phyloP scores from a whole-genome alignment of 64 coral and sea anemone species.

The Hydrozoanthus tunicans region DNA sequence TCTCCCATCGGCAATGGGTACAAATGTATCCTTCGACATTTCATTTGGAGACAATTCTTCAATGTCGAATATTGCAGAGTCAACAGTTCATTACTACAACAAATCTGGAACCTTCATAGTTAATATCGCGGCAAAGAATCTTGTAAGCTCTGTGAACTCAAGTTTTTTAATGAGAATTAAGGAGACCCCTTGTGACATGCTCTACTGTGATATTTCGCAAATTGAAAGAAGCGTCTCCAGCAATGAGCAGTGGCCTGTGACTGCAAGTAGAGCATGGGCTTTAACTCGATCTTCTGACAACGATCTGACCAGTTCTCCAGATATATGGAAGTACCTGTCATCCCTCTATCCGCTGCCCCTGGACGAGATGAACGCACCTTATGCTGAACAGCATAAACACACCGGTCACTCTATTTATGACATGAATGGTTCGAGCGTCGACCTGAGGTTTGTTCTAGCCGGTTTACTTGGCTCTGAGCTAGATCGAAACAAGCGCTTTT shows the following conservation, averaged over 20 bases:
- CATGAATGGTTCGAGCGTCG: slow-evolving; percentile 30
- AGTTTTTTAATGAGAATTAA: slow-evolving; percentile 42
- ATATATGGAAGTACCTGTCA: slow-evolving; percentile 61
- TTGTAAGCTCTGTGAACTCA: slow-evolving; percentile 51
- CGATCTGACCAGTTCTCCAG: not conserved
- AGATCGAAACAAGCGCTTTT: not conserved
- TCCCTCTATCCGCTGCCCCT: slow-evolving; percentile 47
- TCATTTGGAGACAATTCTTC: slow-evolving; percentile 62
- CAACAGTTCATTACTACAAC: slow-evolving; percentile 45
- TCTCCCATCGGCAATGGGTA: slow-evolving; percentile 43
- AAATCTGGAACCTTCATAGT: slow-evolving; percentile 43
- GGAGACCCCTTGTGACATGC: slow-evolving; percentile 55
- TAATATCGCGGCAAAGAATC: slow-evolving; percentile 58
- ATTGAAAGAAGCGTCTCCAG: slow-evolving; percentile 40
- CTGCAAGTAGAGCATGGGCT: slow-evolving; percentile 42
- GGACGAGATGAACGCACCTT: not conserved
- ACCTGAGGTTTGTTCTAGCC: slow-evolving; percentile 59
- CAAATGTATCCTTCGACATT: slow-evolving; percentile 61
- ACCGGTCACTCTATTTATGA: slow-evolving; percentile 37
- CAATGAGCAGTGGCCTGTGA: slow-evolving; percentile 17
- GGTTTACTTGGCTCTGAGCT: slow-evolving; percentile 42
- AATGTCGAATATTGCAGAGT: slow-evolving; percentile 7
- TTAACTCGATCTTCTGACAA: slow-evolving; percentile 11
- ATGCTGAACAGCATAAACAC: not conserved
- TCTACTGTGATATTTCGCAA: slow-evolving; percentile 61